Evolutionary conservation across 1,140 invertebrate species (phyloP), one percentile per base, ranked within the genome.

Genomic region (Ceratoteleas bidentatus): DNA sequence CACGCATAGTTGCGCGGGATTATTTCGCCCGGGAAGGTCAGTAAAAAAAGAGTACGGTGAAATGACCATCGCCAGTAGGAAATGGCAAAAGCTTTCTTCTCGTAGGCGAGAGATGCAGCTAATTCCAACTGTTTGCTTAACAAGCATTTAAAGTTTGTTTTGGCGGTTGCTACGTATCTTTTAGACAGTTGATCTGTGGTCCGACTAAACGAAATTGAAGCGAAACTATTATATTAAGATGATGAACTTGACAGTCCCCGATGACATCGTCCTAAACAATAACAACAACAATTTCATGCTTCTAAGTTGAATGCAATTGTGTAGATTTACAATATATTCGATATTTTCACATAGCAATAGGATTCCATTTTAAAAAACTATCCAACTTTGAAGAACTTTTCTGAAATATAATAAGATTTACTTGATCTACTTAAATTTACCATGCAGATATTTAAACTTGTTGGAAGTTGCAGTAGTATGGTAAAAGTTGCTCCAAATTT

Each of bases 91-190:
- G 87, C 84, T 85, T 85, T 86, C 81, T 81, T 84, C 85, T 85
- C 83, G 85, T 87, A 85, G 84, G 74, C 85, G 86, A 87, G 88
- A 89, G 87, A 88, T 85, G 86, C 87, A 86, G 89, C 89, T 91
- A 91, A 91, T 91, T 91, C 86, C 88, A 86, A 91, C 87, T 91
- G 90, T 91, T 91, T 91, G 87, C 89, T 91, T 89, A 90, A 87
- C 90, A 91, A 91, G 90, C 90, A 91, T 91, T 91, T 90, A 88
- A 90, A 89, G 90, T 91, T 91, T 91, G 88, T 91, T 89, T 91
- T 91, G 90, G 90, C 90, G 85, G 87, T 90, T 87, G 87, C 88
- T 90, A 78, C 87, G 89, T 91, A 89, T 90, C 90, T 91, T 91
- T 91, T 91, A 91, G 90, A 90, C 88, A 91, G 89, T 87, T 88